A percentile compares a stretch with the other conserved stretches of the same genome.
Conservation (phyloP, 2,888 invertebrate species). For the Leucoptera coffeella region DNA sequence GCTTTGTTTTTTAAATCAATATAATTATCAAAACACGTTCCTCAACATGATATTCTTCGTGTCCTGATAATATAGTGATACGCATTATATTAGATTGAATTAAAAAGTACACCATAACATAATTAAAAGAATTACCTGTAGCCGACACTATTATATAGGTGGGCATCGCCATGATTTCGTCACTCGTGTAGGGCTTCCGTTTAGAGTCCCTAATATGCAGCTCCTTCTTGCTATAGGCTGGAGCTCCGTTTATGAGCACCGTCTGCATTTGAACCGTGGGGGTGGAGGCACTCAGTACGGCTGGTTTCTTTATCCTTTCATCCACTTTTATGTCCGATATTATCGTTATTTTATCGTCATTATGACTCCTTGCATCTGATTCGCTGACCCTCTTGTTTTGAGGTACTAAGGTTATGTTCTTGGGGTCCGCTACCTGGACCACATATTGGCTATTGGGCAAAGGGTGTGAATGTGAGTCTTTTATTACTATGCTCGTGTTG, state of each 20-base stretch:
- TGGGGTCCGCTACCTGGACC: slow-evolving; percentile 13
- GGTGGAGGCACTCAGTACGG: slow-evolving; percentile 10
- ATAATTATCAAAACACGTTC: too few species aligned
- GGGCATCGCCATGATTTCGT: slow-evolving; percentile 50
- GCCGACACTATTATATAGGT: slow-evolving; percentile 35
- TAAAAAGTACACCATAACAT: too few species aligned
- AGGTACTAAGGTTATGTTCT: not conserved
- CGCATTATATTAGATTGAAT: too few species aligned
- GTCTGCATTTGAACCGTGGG: slow-evolving; percentile 26
- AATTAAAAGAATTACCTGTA: too few species aligned
- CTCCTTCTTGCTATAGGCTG: slow-evolving; percentile 14
- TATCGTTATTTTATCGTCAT: slow-evolving; percentile 27
- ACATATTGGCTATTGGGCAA: slow-evolving; percentile 4
- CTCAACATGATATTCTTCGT: too few species aligned
- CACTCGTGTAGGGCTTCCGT: slow-evolving; percentile 20
- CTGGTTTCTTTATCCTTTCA: slow-evolving; percentile 8
- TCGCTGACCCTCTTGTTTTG: not conserved
- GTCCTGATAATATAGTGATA: too few species aligned
- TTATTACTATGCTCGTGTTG: too few species aligned
- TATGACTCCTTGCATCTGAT: slow-evolving; percentile 1
- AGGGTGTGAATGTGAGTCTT: too few species aligned
- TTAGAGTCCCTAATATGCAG: too few species aligned
- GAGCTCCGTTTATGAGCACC: slow-evolving; percentile 32
- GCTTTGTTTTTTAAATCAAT: too few species aligned
- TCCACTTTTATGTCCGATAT: slow-evolving; percentile 31